Conservation (phyloP, 2,888 invertebrate species). For the Epinotia bilunana region DNA sequence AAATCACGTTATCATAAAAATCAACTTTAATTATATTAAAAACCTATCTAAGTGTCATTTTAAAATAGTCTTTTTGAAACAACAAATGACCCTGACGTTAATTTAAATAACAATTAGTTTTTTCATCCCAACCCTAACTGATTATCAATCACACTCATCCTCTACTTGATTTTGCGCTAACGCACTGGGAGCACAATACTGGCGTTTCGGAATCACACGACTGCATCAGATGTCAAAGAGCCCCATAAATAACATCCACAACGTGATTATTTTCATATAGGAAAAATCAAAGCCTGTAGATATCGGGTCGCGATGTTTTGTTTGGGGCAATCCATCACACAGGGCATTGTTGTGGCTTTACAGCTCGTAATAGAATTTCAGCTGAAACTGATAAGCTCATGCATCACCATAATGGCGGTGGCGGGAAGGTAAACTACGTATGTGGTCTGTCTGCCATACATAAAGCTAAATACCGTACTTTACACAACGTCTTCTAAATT, state of each 20-base stretch:
- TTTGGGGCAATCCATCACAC: slow-evolving; percentile 63
- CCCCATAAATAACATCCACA: not conserved
- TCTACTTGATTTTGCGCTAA: too few species aligned
- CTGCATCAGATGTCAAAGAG: not conserved
- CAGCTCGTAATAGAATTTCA: slow-evolving; percentile 57
- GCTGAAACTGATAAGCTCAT: slow-evolving; percentile 54
- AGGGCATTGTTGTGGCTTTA: slow-evolving; percentile 56
- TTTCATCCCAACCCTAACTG: too few species aligned
- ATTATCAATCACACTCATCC: too few species aligned
- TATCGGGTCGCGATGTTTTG: slow-evolving; percentile 50
- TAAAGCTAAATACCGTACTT: slow-evolving; percentile 27
- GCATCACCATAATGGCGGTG: slow-evolving; percentile 45
- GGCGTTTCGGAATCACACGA: too few species aligned
- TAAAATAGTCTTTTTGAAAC: too few species aligned
- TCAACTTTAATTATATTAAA: too few species aligned
- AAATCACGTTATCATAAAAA: too few species aligned
- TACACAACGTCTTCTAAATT: slow-evolving; percentile 17
- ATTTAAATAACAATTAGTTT: too few species aligned
- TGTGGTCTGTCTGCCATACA: slow-evolving; percentile 10
- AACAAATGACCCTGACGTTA: too few species aligned
- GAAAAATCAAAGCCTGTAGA: slow-evolving; percentile 26
- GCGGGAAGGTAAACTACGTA: slow-evolving; percentile 47
- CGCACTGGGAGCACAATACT: too few species aligned
- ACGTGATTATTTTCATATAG: slow-evolving; percentile 6
- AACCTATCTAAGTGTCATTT: too few species aligned